A percentile compares a stretch with the other conserved stretches of the same genome.
phyloP scores from a whole-genome alignment of 2,797 vertebrate genomes.

The Hyperoplus lanceolatus region DNA sequence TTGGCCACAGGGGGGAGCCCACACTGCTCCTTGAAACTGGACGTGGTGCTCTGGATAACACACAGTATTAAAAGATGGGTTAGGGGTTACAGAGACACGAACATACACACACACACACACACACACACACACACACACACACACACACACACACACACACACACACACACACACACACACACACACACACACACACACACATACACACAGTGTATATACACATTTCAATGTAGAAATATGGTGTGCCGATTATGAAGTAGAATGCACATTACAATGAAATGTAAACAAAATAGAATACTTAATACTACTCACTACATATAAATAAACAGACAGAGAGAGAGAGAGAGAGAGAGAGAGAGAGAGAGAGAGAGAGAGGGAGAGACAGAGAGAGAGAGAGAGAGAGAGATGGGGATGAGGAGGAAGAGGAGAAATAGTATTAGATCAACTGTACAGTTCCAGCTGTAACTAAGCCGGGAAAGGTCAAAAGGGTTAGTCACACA shows the following conservation, averaged over 20 bases:
- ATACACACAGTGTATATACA: too few species aligned
- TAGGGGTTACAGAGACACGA: too few species aligned
- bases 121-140: too few species aligned
- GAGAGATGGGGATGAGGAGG: conserved; percentile 7
- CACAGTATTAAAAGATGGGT: too few species aligned
- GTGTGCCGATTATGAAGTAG: too few species aligned
- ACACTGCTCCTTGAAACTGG: conserved; percentile 95
- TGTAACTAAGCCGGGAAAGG: conserved; percentile 40
- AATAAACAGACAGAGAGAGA: conserved; percentile 8
- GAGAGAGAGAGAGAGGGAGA: conserved; percentile 6
- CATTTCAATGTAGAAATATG: too few species aligned
- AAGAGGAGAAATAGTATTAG: conserved; percentile 19
- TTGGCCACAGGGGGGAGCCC: conserved; percentile 95
- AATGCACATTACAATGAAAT: too few species aligned
- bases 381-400: background rate
- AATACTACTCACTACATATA: background rate
- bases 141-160: too few species aligned
- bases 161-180: too few species aligned
- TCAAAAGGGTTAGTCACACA: conserved; percentile 35
- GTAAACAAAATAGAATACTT: too few species aligned
- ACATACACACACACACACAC: too few species aligned
- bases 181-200: too few species aligned
- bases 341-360: background rate
- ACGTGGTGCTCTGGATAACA: conserved; percentile 87
- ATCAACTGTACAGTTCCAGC: conserved; percentile 45